Conservation (phyloP, 1,140 invertebrate genomes). For the Episyrphus balteatus region DNA sequence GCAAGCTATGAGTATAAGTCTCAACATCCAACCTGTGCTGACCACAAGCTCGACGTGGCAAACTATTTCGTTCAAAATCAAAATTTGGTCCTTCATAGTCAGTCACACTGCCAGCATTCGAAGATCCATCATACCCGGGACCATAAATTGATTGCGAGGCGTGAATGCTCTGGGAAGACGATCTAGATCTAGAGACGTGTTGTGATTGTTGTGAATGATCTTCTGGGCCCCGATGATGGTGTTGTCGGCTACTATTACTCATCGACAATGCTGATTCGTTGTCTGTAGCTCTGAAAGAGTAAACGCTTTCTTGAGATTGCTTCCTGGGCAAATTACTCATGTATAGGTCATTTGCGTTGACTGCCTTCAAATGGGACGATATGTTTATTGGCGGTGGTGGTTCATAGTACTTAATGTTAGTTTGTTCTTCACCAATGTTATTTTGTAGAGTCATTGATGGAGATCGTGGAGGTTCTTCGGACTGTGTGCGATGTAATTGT, state of each 20-base stretch:
- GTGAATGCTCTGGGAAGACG: not conserved
- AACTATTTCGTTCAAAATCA: constrained; percentile 33
- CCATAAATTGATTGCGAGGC: not conserved
- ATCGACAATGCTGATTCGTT: not conserved
- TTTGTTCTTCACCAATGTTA: constrained; percentile 18
- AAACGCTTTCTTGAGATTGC: constrained; percentile 4
- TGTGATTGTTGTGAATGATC: too few relatives aligned
- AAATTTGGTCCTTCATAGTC: constrained; percentile 26
- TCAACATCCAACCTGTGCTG: constrained; percentile 26
- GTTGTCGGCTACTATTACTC: not conserved
- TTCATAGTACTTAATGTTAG: constrained; percentile 32
- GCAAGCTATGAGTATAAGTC: constrained; percentile 30
- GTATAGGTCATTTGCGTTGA: not conserved
- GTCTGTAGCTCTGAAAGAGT: constrained; percentile 1
- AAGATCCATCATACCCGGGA: constrained; percentile 4
- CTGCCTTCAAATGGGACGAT: constrained; percentile 1
- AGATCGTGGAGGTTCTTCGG: constrained; percentile 66
- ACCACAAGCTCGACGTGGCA: constrained; percentile 25
- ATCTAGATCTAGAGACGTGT: too few relatives aligned
- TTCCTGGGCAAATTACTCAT: constrained; percentile 1
- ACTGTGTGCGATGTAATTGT: constrained; percentile 66
- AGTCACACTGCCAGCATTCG: constrained; percentile 22
- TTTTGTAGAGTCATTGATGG: constrained; percentile 37
- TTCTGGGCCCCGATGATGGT: too few relatives aligned
- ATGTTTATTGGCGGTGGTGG: constrained; percentile 25